phyloP scores from a whole-genome alignment of 2,797 vertebrate genomes.

The Enteromius unitaeniatus region DNA sequence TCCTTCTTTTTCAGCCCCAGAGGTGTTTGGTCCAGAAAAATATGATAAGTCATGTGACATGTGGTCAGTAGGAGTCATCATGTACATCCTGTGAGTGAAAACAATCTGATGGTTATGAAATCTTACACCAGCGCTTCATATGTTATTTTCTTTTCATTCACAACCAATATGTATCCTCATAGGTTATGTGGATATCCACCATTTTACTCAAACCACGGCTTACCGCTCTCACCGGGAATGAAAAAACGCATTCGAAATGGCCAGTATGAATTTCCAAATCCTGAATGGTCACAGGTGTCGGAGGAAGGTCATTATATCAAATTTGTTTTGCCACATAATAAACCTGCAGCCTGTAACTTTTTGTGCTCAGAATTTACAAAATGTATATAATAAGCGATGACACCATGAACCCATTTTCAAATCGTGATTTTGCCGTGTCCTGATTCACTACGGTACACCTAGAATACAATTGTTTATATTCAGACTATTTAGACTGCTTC shows the following conservation, averaged over 20 bases:
- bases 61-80: constrained; percentile 91
- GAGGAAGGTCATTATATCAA: constrained; percentile 81
- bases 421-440: too few relatives aligned
- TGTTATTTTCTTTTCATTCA: not conserved
- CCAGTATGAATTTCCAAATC: constrained; percentile 88
- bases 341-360: too few relatives aligned
- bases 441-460: too few relatives aligned
- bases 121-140: not conserved
- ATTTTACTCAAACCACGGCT: constrained; percentile 88
- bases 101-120: not conserved
- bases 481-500: too few relatives aligned
- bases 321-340: not conserved
- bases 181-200: constrained; percentile 89
- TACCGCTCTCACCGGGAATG: constrained; percentile 90
- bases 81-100: constrained; percentile 88
- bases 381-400: too few relatives aligned
- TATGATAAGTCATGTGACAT: constrained; percentile 93
- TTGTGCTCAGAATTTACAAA: too few relatives aligned
- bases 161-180: constrained; percentile 2
- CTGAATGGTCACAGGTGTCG: constrained; percentile 88
- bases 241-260: constrained; percentile 88
- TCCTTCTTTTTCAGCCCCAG: constrained; percentile 79
- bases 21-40: constrained; percentile 89
- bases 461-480: too few relatives aligned
- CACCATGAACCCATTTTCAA: too few relatives aligned